Evolutionary conservation across 2,888 invertebrate species (phyloP), one percentile per base, ranked within the genome.

Genomic region (Dyspetes luteomarginatus): DNA sequence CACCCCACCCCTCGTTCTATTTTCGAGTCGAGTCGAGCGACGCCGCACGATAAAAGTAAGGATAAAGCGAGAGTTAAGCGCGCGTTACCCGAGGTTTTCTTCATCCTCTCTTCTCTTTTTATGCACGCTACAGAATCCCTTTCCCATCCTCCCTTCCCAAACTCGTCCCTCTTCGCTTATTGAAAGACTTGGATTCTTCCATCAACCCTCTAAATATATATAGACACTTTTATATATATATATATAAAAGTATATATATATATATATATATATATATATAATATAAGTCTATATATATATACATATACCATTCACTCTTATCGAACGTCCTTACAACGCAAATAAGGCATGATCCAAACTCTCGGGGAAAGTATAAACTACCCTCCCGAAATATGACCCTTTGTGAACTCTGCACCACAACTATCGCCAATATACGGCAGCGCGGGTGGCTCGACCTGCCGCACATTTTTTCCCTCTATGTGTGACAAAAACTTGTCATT

Each of bases 11-110:
- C 26, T n/a, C n/a, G n/a, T n/a, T n/a, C n/a, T n/a, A n/a, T n/a
- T 55, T n/a, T 48, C 60, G 60, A 22, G 48, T 52, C n/a, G n/a
- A 15, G 45, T 22, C 60, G 60, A 60, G 72, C 52, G 62, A 56
- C 81, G 82, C 65, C n/a, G n/a, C 79, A 76, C 80, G 55, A n/a
- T 17, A 45, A 52, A 82, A 81, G 84, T 74, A 64, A 55, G 64
- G 55, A 73, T 64, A 41, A 43, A 64, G 62, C 43, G 5, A 5
- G 43, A 64, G 73, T 73, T 64, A 64, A 55, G 26, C n/a, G 26
- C 24, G 52, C 50, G n/a, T n/a, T n/a, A n/a, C n/a, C n/a, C n/a
- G n/a, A n/a, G n/a, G n/a, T n/a, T 48, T 17, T 17, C 30, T 24
- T 24, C 19, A 26, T 41, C 15, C 19, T 17, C 75, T 7, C 26